phyloP scores from a whole-genome alignment of 2,113 vertebrate species.

The Ctenomys sociabilis region DNA sequence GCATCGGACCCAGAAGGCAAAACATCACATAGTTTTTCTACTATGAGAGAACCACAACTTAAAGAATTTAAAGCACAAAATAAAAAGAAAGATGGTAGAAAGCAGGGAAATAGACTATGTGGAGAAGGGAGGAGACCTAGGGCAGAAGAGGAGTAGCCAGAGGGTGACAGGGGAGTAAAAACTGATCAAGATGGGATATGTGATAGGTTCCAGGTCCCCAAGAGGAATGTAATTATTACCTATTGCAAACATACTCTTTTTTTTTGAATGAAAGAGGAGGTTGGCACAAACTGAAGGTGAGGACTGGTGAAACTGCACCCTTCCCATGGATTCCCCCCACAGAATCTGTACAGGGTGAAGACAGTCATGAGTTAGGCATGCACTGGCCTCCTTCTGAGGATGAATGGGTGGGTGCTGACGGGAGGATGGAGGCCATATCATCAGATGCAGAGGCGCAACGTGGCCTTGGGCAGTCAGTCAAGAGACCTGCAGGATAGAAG shows the following conservation, averaged over 20 bases:
- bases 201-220: background rate
- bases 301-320: background rate
- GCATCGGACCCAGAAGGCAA: background rate
- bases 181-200: background rate
- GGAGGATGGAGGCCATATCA: background rate
- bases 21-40: background rate
- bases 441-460: background rate
- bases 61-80: background rate
- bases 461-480: background rate
- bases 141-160: background rate
- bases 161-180: background rate
- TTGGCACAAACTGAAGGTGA: background rate
- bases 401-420: background rate
- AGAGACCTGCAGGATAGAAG: background rate
- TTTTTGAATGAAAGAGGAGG: background rate
- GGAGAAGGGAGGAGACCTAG: background rate
- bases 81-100: background rate
- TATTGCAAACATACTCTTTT: background rate
- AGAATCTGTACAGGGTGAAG: background rate
- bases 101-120: background rate
- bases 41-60: background rate
- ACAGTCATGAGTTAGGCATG: background rate
- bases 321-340: background rate
- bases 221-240: background rate
- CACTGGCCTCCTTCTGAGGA: background rate